Percentiles rank a stretch among this genome's conserved stretches.
Conservation (phyloP, 2,888 invertebrate species). For the Drosophila pseudotakahashii region DNA sequence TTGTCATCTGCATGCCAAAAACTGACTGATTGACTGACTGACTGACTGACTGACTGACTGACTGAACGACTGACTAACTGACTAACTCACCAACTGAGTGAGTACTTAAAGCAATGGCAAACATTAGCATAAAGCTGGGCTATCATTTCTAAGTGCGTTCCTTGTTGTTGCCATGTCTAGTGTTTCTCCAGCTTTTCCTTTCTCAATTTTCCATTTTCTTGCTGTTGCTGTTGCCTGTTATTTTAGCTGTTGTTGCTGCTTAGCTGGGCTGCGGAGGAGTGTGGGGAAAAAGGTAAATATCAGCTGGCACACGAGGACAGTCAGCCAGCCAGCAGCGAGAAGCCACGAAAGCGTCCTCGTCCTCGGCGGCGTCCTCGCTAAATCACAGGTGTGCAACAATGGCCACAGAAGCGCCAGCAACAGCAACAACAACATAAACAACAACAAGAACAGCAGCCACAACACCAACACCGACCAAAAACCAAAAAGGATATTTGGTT, state of each 20-base stretch:
- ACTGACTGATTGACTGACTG: slow-evolving; percentile 24
- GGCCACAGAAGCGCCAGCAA: slow-evolving; percentile 40
- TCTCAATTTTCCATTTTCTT: slow-evolving; percentile 38
- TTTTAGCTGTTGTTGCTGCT: slow-evolving; percentile 9
- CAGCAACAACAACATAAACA: slow-evolving; percentile 28
- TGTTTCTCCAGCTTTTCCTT: slow-evolving; percentile 41
- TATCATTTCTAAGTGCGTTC: slow-evolving; percentile 73
- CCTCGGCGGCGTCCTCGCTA: slow-evolving; percentile 65
- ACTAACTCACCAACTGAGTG: slow-evolving; percentile 38
- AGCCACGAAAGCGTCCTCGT: slow-evolving; percentile 48
- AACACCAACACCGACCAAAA: slow-evolving; percentile 22
- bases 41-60: slow-evolving; percentile 4
- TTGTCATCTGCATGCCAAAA: slow-evolving; percentile 43
- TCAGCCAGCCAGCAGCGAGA: slow-evolving; percentile 16
- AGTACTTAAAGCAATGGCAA: slow-evolving; percentile 55
- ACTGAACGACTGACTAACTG: slow-evolving; percentile 18
- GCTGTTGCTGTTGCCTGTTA: slow-evolving; percentile 3
- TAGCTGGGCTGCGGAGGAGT: slow-evolving; percentile 2
- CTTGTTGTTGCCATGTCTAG: slow-evolving; percentile 62
- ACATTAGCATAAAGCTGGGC: slow-evolving; percentile 77
- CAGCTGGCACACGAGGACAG: slow-evolving; percentile 68
- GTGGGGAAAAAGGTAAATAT: slow-evolving; percentile 71
- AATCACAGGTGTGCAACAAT: slow-evolving; percentile 73
- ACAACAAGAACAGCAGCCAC: slow-evolving; percentile 19
- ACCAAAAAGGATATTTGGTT: slow-evolving; percentile 7